A percentile compares a stretch with the other conserved stretches of the same genome.
phyloP scores from a whole-genome alignment of 2,113 vertebrate genomes.

The Amia ocellicauda region DNA sequence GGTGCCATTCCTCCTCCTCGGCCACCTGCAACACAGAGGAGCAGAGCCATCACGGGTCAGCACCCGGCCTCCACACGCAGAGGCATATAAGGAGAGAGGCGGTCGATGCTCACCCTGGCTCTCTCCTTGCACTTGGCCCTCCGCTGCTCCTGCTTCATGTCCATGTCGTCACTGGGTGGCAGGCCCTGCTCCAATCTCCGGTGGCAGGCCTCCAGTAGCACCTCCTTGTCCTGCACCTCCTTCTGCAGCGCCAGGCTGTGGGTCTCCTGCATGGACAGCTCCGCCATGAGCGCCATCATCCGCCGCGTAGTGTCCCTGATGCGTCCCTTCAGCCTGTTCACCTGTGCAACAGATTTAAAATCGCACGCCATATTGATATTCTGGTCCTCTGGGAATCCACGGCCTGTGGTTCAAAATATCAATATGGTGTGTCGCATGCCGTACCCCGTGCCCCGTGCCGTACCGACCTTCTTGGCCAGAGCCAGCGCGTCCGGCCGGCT shows the following conservation, averaged over 20 bases:
- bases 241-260: constrained; percentile 70
- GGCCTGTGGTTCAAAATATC: too few relatives aligned
- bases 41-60: constrained; percentile 14
- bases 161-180: constrained; percentile 67
- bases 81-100: too few relatives aligned
- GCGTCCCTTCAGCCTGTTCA: constrained; percentile 63
- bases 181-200: constrained; percentile 71
- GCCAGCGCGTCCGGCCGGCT: constrained; percentile 65
- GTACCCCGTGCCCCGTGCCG: too few relatives aligned
- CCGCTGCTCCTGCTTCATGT: constrained; percentile 65
- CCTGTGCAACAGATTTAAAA: too few relatives aligned
- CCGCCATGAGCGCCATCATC: constrained; percentile 76
- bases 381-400: too few relatives aligned
- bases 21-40: constrained; percentile 53
- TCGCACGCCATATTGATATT: too few relatives aligned
- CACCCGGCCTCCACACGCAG: background rate
- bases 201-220: constrained; percentile 70
- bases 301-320: constrained; percentile 66
- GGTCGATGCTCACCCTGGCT: constrained; percentile 64
- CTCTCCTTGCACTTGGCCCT: constrained; percentile 57
- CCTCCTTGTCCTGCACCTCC: constrained; percentile 74
- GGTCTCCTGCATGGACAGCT: constrained; percentile 82
- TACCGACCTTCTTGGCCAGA: constrained; percentile 74
- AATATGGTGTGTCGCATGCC: too few relatives aligned
- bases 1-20: constrained; percentile 56